Conservation (phyloP, 2,797 vertebrate genomes). For the Luscinia luscinia region DNA sequence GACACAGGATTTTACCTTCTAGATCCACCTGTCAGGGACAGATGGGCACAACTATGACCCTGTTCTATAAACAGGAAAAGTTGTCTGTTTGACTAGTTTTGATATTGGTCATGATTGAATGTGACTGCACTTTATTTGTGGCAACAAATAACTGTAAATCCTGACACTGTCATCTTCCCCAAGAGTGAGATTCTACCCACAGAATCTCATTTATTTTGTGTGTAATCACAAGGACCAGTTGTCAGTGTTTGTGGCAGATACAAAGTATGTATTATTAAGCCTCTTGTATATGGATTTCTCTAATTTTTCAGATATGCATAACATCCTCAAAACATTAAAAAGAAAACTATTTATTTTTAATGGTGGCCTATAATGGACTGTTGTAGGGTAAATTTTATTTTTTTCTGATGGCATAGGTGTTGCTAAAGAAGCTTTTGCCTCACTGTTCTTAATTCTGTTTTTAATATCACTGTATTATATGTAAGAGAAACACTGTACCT, state of each 20-base stretch:
- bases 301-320: not conserved
- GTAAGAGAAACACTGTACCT: not conserved
- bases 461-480: not conserved
- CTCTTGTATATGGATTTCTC: not conserved
- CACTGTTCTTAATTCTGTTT: constrained; percentile 16
- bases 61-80: not conserved
- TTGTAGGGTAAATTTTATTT: not conserved
- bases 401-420: not conserved
- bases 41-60: not conserved
- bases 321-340: not conserved
- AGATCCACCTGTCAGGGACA: not conserved
- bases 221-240: not conserved
- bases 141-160: not conserved
- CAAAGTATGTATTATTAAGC: not conserved
- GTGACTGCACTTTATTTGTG: not conserved
- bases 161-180: not conserved
- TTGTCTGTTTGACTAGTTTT: not conserved
- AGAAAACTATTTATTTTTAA: not conserved
- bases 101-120: not conserved
- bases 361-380: not conserved
- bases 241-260: not conserved
- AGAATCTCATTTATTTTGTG: not conserved
- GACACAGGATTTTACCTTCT: not conserved
- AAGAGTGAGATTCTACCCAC: not conserved
- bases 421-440: not conserved